phyloP scores from a whole-genome alignment of 1,140 invertebrate species.

The Episyrphus balteatus region DNA sequence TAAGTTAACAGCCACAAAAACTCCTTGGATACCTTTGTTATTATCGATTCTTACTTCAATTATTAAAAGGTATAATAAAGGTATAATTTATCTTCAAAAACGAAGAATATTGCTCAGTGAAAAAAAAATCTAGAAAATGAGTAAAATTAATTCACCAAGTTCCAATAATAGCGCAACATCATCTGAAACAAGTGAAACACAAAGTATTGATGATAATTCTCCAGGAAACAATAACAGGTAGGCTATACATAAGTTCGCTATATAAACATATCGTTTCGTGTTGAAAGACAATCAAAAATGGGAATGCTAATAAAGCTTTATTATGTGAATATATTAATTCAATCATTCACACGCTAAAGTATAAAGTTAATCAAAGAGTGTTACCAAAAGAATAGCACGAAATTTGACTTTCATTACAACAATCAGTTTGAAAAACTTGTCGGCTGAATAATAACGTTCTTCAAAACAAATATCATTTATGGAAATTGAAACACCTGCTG shows the following conservation, averaged over 20 bases:
- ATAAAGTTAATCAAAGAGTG: not conserved
- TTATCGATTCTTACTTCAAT: too few species aligned
- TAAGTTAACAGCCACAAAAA: too few species aligned
- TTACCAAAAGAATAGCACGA: too few species aligned
- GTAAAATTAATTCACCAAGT: constrained; percentile 9
- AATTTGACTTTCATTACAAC: too few species aligned
- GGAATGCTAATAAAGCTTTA: not conserved
- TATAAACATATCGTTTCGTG: not conserved
- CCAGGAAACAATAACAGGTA: not conserved
- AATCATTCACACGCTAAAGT: not conserved
- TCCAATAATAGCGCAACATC: constrained; percentile 27
- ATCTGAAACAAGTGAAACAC: constrained; percentile 30
- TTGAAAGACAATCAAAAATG: not conserved
- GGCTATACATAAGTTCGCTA: not conserved
- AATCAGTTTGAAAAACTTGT: too few species aligned
- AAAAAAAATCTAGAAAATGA: constrained; percentile 1
- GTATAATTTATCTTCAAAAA: too few species aligned
- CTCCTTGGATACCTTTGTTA: too few species aligned
- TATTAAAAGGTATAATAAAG: too few species aligned
- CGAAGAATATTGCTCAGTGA: too few species aligned
- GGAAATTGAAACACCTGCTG: too few species aligned
- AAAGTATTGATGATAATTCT: constrained; percentile 22
- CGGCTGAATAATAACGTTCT: too few species aligned
- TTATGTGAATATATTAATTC: not conserved
- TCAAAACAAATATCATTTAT: too few species aligned